Percentiles rank a stretch among this genome's conserved stretches.
Evolutionary conservation across 2,113 vertebrate species (phyloP).

Genomic region (Kryptolebias marmoratus): DNA sequence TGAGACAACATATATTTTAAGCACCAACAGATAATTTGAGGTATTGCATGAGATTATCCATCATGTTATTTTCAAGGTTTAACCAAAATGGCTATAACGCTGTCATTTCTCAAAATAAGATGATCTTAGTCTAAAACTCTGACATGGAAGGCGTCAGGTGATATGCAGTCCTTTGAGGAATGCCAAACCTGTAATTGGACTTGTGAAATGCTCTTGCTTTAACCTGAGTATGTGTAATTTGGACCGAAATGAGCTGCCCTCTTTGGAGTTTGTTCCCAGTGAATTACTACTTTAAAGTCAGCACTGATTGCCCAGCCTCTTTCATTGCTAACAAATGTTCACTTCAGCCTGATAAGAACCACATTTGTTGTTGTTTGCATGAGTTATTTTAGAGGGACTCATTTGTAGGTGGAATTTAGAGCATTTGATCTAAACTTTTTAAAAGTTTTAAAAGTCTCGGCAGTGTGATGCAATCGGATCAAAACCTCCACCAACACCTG

Average conservation of each 20-base stretch:
- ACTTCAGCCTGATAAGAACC: slow-evolving; percentile 11
- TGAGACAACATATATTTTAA: too few relatives aligned
- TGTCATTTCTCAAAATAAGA: too few relatives aligned
- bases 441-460: neutral
- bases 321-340: neutral
- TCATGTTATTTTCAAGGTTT: too few relatives aligned
- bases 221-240: neutral
- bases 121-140: too few relatives aligned
- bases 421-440: neutral
- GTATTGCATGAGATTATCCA: too few relatives aligned
- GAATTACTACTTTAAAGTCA: neutral
- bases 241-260: neutral
- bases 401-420: neutral
- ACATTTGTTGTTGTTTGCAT: neutral
- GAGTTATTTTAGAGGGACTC: neutral
- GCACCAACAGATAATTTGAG: too few relatives aligned
- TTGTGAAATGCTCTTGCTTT: neutral
- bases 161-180: too few relatives aligned
- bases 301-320: neutral
- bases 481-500: neutral
- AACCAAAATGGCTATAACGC: too few relatives aligned
- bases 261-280: neutral
- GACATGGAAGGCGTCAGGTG: too few relatives aligned
- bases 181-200: neutral
- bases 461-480: neutral